Conservation (phyloP, 2,797 vertebrate genomes). For the Cheirogaleus major region DNA sequence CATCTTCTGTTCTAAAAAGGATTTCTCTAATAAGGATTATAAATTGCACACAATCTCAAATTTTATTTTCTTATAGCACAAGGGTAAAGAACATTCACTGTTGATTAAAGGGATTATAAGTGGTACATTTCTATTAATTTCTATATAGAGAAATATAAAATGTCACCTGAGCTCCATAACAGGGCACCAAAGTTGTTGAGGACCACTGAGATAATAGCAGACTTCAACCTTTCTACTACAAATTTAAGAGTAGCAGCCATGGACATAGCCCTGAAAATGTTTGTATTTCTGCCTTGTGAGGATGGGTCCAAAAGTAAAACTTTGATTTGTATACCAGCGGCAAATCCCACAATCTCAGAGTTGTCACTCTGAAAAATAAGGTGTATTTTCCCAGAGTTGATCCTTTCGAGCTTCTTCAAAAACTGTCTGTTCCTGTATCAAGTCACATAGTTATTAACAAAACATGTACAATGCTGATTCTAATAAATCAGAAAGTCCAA, state of each 20-base stretch:
- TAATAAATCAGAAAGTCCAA: constrained; percentile 33
- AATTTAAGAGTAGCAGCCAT: background rate
- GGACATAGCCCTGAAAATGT: background rate
- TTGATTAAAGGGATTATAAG: background rate
- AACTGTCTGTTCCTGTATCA: background rate
- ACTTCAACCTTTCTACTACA: background rate
- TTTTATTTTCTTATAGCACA: background rate
- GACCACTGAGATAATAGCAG: background rate
- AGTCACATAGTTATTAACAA: background rate
- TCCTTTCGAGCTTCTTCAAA: constrained; percentile 31
- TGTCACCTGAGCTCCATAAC: background rate
- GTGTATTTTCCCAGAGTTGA: background rate
- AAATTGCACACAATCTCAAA: background rate
- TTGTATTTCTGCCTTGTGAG: background rate
- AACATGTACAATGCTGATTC: background rate
- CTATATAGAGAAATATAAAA: background rate
- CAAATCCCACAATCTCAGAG: background rate
- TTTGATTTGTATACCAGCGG: background rate
- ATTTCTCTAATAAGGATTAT: background rate
- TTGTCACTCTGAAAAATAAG: constrained; percentile 26
- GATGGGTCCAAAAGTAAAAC: background rate
- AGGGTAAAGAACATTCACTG: background rate
- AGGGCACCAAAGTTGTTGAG: background rate
- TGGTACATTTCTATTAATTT: background rate
- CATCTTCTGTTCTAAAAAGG: background rate